Base-by-base conservation (phyloP, 1,140 invertebrate genomes). In the Drosophila sp. region DNA sequence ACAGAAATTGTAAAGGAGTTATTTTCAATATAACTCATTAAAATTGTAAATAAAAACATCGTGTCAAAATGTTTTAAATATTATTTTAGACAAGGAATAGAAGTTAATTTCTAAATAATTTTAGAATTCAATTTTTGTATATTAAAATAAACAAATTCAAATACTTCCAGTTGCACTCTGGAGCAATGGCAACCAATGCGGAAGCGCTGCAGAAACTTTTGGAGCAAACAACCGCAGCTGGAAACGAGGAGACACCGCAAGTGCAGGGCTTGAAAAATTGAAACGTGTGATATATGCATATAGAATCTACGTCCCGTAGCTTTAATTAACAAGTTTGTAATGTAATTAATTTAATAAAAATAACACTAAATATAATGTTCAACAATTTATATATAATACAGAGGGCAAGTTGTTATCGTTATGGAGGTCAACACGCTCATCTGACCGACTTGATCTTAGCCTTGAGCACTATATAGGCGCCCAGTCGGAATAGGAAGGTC, bases 321-420 rank as follows among this genome's bases (percentile, higher is more conserved):
- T 87, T 67, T 78, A 87, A 70, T 84, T 72, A 83, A 83, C 80
- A 83, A 70, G 43, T 72, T 66, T 56, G 76, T 84, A 83, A 64
- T 67, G 67, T 80, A 75, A 63, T 93, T 95, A 95, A 89, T 96
- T 93, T 50, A 95, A 93, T 78, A 93, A 93, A 64, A 95, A 95
- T 25, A 94, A 94, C 45, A 96, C 95, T 66, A 96, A 97, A 57
- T 95, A 93, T 93, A 32, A 97, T 93, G 1, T 96, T 97, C 21
- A 96, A 93, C 8, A 95, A 95, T 91, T 97, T 97, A 0, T 95
- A 94, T 7, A 97, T 93, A 36, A 97, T 94, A 14, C 96, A 95
- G 13, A 95, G 93, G 76, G 77, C 73, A 76, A 72, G 59, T 36
- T 58, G 21, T 25, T 32, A 16, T 57, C 96, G 61, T 14, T 43